A percentile compares a stretch with the other conserved stretches of the same genome.
phyloP scores from a whole-genome alignment of 2,797 vertebrate genomes.

The Rousettus madagascariensis region DNA sequence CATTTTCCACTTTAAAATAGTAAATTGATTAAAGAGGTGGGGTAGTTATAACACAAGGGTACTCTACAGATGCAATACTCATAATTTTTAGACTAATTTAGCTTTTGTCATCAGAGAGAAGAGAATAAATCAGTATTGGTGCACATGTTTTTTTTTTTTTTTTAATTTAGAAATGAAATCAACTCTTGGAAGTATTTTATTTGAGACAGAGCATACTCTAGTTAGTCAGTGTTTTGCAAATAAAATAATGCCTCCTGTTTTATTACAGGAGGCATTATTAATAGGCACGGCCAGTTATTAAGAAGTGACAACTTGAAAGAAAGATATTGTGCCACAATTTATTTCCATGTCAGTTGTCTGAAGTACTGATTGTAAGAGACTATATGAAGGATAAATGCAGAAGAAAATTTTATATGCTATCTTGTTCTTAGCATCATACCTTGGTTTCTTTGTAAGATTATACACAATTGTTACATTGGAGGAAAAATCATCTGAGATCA shows the following conservation, averaged over 20 bases:
- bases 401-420: background rate
- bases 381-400: background rate
- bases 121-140: slow-evolving; percentile 39
- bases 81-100: slow-evolving; percentile 59
- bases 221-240: background rate
- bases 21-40: slow-evolving; percentile 53
- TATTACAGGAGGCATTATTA: too few relatives aligned
- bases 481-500: slow-evolving; percentile 18
- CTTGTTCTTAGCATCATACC: background rate
- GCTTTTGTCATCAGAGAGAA: slow-evolving; percentile 47
- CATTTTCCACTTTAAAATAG: slow-evolving; percentile 52
- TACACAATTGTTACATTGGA: background rate
- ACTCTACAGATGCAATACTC: background rate
- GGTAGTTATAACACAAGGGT: background rate
- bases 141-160: background rate
- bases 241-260: background rate
- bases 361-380: background rate
- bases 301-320: background rate
- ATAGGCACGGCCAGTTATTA: background rate
- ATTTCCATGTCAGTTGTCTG: background rate
- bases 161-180: background rate
- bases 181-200: slow-evolving; percentile 20
- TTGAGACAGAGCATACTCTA: background rate
- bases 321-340: background rate
- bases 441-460: slow-evolving; percentile 26